Conservation (phyloP, 1,140 invertebrate species). For the Drosophila ercepeae region DNA sequence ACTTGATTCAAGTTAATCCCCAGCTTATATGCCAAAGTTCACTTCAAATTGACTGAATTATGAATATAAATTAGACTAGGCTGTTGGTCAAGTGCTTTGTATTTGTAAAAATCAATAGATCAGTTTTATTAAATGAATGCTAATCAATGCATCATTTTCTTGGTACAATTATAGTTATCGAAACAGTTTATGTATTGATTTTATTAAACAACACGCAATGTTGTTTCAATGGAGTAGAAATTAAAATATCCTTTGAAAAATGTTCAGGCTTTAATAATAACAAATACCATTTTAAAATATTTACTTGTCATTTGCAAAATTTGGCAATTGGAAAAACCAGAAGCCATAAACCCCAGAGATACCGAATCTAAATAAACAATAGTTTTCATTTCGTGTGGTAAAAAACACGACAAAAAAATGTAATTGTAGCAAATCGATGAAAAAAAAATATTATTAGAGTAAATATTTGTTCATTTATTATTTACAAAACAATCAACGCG, state of each 20-base stretch:
- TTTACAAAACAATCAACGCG: constrained; percentile 45
- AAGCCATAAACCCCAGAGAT: background rate
- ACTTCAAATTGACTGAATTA: background rate
- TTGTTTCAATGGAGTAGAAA: too few species aligned
- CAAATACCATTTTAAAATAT: background rate
- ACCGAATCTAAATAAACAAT: background rate
- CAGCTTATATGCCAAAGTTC: background rate
- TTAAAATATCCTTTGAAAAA: too few species aligned
- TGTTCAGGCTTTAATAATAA: too few species aligned
- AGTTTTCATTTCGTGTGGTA: constrained; percentile 2
- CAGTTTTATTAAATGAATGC: too few species aligned
- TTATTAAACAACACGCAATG: background rate
- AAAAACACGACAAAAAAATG: background rate
- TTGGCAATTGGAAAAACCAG: background rate
- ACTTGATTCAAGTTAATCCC: background rate
- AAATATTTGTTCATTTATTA: constrained; percentile 52
- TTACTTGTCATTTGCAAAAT: background rate
- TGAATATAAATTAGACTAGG: background rate
- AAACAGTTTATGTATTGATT: background rate
- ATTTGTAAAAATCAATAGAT: too few species aligned
- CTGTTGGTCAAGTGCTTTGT: background rate
- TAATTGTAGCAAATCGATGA: background rate
- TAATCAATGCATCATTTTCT: background rate
- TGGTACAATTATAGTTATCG: background rate
- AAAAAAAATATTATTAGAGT: background rate